Evolutionary conservation across 1,140 invertebrate species (phyloP), one percentile per base, ranked within the genome.

Genomic region (Drosophila dunni): DNA sequence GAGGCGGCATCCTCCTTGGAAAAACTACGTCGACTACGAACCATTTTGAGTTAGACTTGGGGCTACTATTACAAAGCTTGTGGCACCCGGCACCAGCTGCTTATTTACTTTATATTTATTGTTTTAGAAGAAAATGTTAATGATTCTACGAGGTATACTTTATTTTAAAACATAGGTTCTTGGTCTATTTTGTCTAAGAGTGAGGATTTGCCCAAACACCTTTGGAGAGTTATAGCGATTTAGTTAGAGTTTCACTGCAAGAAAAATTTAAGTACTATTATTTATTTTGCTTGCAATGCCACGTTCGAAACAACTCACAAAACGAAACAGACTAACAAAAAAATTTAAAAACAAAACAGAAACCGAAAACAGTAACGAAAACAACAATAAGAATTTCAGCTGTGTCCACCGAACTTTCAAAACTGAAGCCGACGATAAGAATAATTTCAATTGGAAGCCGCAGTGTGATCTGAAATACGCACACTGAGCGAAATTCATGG

Each of bases 1-100:
- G 84, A 89, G 7, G 63, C 66, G 9, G 69, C 88, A 90, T 92
- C 90, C 60, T 92, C 91, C 57, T 92, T 91, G 48, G 91, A 92
- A 38, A 91, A 50, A 56, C 81, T 91, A 46, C 90, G 90, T 48
- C 90, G 86, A 50, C 90, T 90, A 51, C 86, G 90, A 74, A 90
- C 90, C 90, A 91, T 91, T 70, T 51, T 66, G 42, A 42, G 29
- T 74, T 70, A 60, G 40, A 70, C 17, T 69, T 46, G 70, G 62
- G 42, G 56, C 48, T 81, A 63, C 44, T 62, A 42, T 36, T 46
- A 40, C 34, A 62, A 33, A 71, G 40, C 48, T 68, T 56, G n/a
- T 53, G 65, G 56, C 62, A 82, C 83, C 84, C 85, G 54, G 71
- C 84, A 89, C 80, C 84, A 75, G 53, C 50, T 70, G 71, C 56